Conservation (phyloP, 2,113 vertebrate genomes). For the Acinonyx jubatus region DNA sequence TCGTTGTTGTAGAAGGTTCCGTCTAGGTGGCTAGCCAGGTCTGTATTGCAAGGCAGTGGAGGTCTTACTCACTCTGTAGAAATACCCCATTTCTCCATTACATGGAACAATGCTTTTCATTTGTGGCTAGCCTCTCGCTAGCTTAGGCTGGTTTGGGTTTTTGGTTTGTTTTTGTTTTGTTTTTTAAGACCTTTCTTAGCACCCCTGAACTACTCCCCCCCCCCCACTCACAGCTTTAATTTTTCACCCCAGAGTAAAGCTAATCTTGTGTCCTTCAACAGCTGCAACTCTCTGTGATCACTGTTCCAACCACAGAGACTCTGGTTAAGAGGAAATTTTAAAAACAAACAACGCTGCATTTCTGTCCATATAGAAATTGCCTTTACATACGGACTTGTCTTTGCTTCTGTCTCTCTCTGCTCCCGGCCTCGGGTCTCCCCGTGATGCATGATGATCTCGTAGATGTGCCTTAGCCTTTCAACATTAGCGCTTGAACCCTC, state of each 20-base stretch:
- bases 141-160: not conserved
- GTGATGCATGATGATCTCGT: not conserved
- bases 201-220: not conserved
- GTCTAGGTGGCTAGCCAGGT: not conserved
- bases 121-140: not conserved
- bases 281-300: constrained; percentile 3
- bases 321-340: not conserved
- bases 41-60: not conserved
- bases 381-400: not conserved
- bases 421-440: not conserved
- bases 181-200: not conserved
- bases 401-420: not conserved
- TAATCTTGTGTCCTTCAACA: not conserved
- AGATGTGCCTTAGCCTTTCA: not conserved
- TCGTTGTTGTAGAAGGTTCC: not conserved
- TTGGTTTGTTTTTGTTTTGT: not conserved
- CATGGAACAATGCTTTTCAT: not conserved
- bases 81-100: not conserved
- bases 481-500: not conserved
- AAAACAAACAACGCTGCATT: not conserved
- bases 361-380: not conserved
- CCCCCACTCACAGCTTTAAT: not conserved
- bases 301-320: not conserved
- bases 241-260: constrained; percentile 1
- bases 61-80: not conserved